phyloP scores from a whole-genome alignment of 2,888 invertebrate genomes.

The Philereme transversata region DNA sequence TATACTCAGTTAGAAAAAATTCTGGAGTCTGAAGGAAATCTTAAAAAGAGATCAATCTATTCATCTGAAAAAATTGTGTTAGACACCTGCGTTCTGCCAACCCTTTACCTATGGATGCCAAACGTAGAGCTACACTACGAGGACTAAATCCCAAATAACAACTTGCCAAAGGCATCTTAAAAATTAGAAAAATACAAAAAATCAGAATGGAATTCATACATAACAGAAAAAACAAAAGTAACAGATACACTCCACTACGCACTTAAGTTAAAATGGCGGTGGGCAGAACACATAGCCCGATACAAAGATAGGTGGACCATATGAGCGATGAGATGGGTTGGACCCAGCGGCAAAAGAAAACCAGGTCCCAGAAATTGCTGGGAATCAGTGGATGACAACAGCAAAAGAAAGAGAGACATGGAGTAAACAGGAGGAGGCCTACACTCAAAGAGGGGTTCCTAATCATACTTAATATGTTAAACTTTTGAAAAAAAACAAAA shows the following conservation, averaged over 20 bases:
- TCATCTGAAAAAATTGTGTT: background rate
- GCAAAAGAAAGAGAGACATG: too few species aligned
- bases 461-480: too few species aligned
- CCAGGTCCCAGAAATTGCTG: background rate
- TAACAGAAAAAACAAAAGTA: background rate
- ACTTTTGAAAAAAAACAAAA: too few species aligned
- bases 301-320: background rate
- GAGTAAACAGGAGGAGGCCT: background rate
- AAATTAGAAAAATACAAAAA: background rate
- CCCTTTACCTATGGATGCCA: too few species aligned
- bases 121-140: background rate
- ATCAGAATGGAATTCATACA: background rate
- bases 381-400: too few species aligned
- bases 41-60: too few species aligned
- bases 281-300: too few species aligned
- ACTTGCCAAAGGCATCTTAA: background rate
- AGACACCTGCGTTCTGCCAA: background rate
- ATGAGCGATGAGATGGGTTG: background rate
- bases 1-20: background rate
- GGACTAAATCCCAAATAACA: background rate
- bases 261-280: background rate
- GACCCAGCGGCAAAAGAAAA: background rate
- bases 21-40: conserved; percentile 3
- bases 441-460: background rate
- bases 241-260: background rate